Conservation (phyloP, 2,888 invertebrate genomes). For the Trichogramma dendrolimi region DNA sequence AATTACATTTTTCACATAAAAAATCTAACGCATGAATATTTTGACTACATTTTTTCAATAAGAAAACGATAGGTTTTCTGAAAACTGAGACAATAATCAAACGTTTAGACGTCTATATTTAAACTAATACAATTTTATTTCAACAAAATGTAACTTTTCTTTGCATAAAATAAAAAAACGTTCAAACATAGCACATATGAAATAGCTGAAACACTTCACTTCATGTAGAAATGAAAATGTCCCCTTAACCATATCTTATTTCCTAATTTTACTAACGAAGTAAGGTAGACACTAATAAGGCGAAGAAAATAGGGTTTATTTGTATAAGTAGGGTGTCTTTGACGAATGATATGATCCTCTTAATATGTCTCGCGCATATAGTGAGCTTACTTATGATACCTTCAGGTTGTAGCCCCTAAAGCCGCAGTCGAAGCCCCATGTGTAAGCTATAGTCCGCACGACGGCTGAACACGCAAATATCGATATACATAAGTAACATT, state of each 20-base stretch:
- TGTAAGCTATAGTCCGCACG: constrained; percentile 22
- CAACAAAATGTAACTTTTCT: no score
- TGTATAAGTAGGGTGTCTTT: constrained; percentile 30
- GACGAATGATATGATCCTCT: constrained; percentile 49
- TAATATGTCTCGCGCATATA: constrained; percentile 43
- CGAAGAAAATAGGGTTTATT: neutral
- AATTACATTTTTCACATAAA: no score
- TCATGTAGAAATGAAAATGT: no score
- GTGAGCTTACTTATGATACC: constrained; percentile 43
- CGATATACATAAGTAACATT: constrained; percentile 31
- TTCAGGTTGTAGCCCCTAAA: constrained; percentile 32
- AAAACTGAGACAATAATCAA: no score
- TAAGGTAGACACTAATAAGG: neutral
- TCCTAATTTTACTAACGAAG: constrained; percentile 3
- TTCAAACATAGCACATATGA: no score
- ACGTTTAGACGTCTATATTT: no score
- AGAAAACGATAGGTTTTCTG: no score
- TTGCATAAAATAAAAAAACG: no score
- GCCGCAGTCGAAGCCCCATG: constrained; percentile 44
- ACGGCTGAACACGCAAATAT: constrained; percentile 44
- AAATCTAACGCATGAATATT: no score
- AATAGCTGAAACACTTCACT: no score
- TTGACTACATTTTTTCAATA: no score
- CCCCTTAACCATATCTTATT: neutral
- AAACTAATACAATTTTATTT: no score